Conservation (phyloP, 2,797 vertebrate species). For the Scolopax bukidnonensis region DNA sequence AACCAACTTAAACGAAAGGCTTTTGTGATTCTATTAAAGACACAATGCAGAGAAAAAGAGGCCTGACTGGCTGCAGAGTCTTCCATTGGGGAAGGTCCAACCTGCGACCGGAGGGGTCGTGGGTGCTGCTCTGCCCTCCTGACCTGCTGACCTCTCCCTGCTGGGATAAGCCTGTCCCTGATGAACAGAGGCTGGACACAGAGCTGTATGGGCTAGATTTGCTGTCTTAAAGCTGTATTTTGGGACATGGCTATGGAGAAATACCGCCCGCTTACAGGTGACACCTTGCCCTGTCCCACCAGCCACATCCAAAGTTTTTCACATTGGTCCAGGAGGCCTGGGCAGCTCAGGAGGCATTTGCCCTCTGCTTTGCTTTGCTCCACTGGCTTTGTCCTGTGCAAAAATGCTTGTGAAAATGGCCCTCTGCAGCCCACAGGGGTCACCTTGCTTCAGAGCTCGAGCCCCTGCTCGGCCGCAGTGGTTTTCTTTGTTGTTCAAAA, state of each 20-base stretch:
- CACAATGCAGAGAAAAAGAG: not conserved
- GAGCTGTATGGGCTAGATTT: not conserved
- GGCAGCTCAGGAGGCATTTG: not conserved
- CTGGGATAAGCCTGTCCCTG: not conserved
- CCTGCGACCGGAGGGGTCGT: not conserved
- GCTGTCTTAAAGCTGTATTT: not conserved
- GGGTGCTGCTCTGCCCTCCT: slow-evolving; percentile 56
- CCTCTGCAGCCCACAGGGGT: not conserved
- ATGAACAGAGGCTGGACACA: not conserved
- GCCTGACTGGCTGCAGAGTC: not conserved
- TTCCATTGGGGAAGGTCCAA: not conserved
- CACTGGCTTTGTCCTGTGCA: not conserved
- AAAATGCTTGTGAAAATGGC: not conserved
- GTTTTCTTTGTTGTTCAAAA: not conserved
- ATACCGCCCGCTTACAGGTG: not conserved
- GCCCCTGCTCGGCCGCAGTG: not conserved
- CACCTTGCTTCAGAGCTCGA: not conserved
- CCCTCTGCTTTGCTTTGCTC: not conserved
- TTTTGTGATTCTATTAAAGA: slow-evolving; percentile 30
- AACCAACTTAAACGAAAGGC: not conserved
- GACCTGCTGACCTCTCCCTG: slow-evolving; percentile 5
- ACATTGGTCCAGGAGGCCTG: accelerated
- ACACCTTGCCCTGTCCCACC: not conserved
- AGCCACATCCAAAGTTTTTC: not conserved
- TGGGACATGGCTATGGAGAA: not conserved